Evolutionary conservation across 1,140 invertebrate genomes (phyloP).

Genomic region (Drosophila leontia): DNA sequence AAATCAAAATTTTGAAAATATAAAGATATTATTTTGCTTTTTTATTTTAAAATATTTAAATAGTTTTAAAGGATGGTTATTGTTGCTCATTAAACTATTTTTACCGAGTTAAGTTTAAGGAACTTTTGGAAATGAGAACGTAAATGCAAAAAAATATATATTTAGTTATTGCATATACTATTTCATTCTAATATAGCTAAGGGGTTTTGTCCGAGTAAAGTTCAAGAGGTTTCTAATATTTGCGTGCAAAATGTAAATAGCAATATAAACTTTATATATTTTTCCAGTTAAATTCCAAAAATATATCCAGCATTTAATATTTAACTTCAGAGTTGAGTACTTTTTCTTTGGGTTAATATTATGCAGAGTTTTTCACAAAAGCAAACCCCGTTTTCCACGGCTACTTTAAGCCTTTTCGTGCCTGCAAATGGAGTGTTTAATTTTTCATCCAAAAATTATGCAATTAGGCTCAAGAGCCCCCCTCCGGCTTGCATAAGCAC

Average conservation of each 20-base stretch:
- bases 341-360: neutral
- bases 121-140: too few relatives aligned
- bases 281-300: neutral
- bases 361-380: neutral
- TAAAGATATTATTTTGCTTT: too few relatives aligned
- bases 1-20: too few relatives aligned
- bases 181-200: too few relatives aligned
- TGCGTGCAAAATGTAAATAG: too few relatives aligned
- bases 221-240: neutral
- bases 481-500: constrained; percentile 47
- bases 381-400: neutral
- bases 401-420: neutral
- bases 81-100: neutral
- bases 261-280: neutral
- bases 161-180: too few relatives aligned
- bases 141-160: neutral
- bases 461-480: constrained; percentile 36
- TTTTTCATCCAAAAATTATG: constrained; percentile 43
- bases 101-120: too few relatives aligned
- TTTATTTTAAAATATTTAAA: neutral
- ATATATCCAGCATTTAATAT: neutral
- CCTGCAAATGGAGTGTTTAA: constrained; percentile 25
- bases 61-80: neutral
- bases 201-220: neutral
- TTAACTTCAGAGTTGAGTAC: neutral